Evolutionary conservation across 2,797 vertebrate species (phyloP), one percentile per base, ranked within the genome.

Genomic region (Adelosebastes latens): DNA sequence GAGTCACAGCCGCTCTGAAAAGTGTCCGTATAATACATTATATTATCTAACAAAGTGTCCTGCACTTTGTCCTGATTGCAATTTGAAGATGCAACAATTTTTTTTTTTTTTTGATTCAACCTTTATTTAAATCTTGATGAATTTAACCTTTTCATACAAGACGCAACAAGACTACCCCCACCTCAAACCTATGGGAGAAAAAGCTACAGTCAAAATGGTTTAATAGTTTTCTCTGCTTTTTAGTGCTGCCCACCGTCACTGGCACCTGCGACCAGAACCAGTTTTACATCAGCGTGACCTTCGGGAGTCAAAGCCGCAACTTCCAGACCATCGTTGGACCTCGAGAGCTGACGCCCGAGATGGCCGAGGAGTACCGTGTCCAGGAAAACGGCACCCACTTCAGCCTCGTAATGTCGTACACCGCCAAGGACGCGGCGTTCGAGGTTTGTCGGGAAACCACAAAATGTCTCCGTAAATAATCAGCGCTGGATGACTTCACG

Each of bases 191-290:
- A n/a, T 52, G 49, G 20, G 49, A 52, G 49, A 0, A 52, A 52
- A 52, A n/a, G 49, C 20, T n/a, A n/a, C 46, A 52, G 18, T 46
- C 13, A 46, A 14, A 46, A 14, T 6, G 42, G 14, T 16, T 42
- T 18, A 18, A 46, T 46, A 16, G 34, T 36, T 22, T 29, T 65
- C 5, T 53, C 6, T 59, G n/a, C 6, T 31, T 36, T 52, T 25
- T 46, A 96, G 96, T 91, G 72, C 81, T 93, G 1, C 95, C 96
- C 7, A 86, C 72, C 1, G 16, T 96, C 16, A 58, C 73, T 46
- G 96, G 94, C 16, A 80, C 84, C 24, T 97, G 96, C 75, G 94
- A 96, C 24, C 4, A 88, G 0, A 84, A 71, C 1, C n/a, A 78
- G 0, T 97, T 96, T 71, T 84, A 93, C n/a, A 1, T 95, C 12